Base-by-base conservation (phyloP, 2,888 invertebrate genomes). In the Diloba caeruleocephala region DNA sequence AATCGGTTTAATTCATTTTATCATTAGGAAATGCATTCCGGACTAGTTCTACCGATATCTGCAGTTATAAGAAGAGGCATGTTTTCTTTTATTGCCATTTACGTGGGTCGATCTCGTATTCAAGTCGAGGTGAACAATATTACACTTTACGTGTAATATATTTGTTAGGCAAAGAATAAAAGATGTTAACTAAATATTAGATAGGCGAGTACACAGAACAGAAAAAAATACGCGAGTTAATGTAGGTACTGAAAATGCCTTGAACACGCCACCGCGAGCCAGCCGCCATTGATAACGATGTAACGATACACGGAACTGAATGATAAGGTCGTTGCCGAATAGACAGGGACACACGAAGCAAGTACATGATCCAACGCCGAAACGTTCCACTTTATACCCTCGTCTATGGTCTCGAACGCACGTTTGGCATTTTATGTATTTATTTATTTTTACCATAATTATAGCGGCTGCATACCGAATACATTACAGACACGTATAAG, bases 241-340 rank as follows among this genome's bases (percentile, higher is more conserved):
- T 26, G 33, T 65, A 59, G 56, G 45, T 64, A 66, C 51, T 58
- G 55, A 64, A 66, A 71, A 62, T 57, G 57, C 57, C 54, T 62
- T 28, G 60, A 62, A 66, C 67, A 60, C 61, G 72, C 69, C 54
- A 56, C 65, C 52, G 50, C 53, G 37, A 58, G 41, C 9, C 52
- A 59, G 39, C 13, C 52, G 59, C 60, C 54, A 51, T 57, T 74
- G 75, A 76, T 79, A 78, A 76, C 57, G 64, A 62, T 45, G 44
- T 56, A 60, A 44, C 57, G 68, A 67, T 74, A 73, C 61, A 64
- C 64, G 67, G 57, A 69, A 67, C 49, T 21, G 36, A 42, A 45
- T 67, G 78, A 79, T 82, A 81, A 76, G 53, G 45, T 39, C 54
- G 29, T 32, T 51, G 33, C 56, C 37, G 56, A 44, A 34, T 55